A percentile compares a stretch with the other conserved stretches of the same genome.
Conservation (phyloP, 2,888 invertebrate species). For the Eilema caniola region DNA sequence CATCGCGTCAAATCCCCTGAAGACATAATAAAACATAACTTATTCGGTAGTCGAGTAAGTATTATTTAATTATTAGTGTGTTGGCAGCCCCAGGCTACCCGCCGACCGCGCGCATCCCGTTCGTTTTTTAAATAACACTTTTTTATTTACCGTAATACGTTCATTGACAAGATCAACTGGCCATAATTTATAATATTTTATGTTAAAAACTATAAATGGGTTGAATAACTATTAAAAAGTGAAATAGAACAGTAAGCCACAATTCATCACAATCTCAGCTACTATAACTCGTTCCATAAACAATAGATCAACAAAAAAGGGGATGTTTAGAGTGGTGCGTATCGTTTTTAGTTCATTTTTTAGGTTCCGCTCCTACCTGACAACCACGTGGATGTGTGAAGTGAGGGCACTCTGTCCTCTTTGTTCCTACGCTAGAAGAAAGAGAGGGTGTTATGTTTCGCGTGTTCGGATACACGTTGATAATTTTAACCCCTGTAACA, state of each 20-base stretch:
- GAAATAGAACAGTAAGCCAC: constrained; percentile 67
- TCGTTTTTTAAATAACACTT: constrained; percentile 50
- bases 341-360: constrained; percentile 77
- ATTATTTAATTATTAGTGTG: constrained; percentile 84
- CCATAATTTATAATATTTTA: constrained; percentile 34
- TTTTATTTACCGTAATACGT: constrained; percentile 54
- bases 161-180: constrained; percentile 52
- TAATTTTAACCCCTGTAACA: constrained; percentile 67
- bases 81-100: constrained; percentile 69
- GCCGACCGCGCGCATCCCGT: constrained; percentile 61
- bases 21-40: constrained; percentile 79
- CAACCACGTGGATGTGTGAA: constrained; percentile 79
- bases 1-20: constrained; percentile 78
- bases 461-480: constrained; percentile 59
- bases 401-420: constrained; percentile 59
- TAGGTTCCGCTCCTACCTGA: constrained; percentile 83
- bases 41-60: constrained; percentile 83
- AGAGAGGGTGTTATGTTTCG: constrained; percentile 68
- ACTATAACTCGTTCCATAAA: constrained; percentile 79
- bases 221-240: constrained; percentile 41
- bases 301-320: constrained; percentile 78
- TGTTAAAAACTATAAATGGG: constrained; percentile 38
- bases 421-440: constrained; percentile 54
- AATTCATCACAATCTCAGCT: constrained; percentile 70
- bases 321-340: constrained; percentile 83